Base-by-base conservation (phyloP, 2,797 vertebrate species). In the Spheniscus humboldti region DNA sequence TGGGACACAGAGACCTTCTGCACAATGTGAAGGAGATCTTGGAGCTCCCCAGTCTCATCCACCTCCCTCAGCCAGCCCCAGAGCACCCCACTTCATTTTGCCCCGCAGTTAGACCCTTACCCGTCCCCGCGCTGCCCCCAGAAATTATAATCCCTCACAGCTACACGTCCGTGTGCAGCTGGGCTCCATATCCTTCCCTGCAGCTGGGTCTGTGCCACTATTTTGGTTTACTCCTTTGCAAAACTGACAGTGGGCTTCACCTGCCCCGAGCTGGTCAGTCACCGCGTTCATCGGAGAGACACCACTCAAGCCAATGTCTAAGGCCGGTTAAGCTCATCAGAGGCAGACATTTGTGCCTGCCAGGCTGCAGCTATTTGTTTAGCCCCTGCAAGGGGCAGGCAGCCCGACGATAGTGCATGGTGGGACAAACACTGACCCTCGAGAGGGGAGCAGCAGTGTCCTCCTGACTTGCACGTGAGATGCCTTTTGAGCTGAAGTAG, bases 101-200 rank as follows among this genome's bases (percentile, higher is more conserved):
- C n/a, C 39, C 43, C 7, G 1, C 43, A 8, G 7, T 7, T 22
- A 48, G 37, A 33, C 19, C 39, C 45, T 50, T 10, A 37, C 39
- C 39, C 69, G 43, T 4, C 33, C 43, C 31, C 16, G 41, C 1
- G 3, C 33, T 20, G 10, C 16, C 30, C 47, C 35, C 30, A 9
- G 80, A 18, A 50, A 15, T 18, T 15, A 8, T 6, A 53, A 13
- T 5, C n/a, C 43, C 43, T 28, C 12, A 7, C 50, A 33, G 71
- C 43, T 11, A 3, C 28, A 1, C 1, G 4, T 9, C 55, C n/a
- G 5, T 0, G 0, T 20, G 33, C 45, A 37, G 18, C 64, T 13
- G 24, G 23, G 35, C 20, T 67, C 48, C 2, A 0, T 11, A 6
- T 25, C 67, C 74, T 18, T 30, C 47, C 50, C 37, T 2, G 14